These are phyloP conservation scores for Nibea coibor DNA, from an alignment of 2,113 vertebrate genomes.

Conservation along the genomic window DNA sequence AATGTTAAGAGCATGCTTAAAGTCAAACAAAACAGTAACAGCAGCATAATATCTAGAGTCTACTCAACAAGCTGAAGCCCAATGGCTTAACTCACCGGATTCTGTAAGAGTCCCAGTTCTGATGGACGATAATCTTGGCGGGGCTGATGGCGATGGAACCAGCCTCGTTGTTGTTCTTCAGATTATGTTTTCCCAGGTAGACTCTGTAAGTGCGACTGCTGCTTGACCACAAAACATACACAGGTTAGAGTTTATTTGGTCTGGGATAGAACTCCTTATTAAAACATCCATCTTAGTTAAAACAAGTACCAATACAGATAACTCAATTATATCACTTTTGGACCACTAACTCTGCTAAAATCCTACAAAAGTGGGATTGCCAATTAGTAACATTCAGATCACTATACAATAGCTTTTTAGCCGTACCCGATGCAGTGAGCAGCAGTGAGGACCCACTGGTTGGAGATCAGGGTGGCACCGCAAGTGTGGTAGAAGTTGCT, in stretches of 20 bases:
- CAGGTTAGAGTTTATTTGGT: not conserved
- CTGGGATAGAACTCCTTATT: not conserved
- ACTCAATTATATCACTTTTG: not conserved
- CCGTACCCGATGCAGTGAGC: slow-evolving; percentile 91
- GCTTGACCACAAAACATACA: slow-evolving; percentile 29
- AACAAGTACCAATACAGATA: not conserved
- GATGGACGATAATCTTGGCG: slow-evolving; percentile 82
- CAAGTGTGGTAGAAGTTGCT: slow-evolving; percentile 86
- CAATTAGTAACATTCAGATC: not conserved
- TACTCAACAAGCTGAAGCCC: not conserved
- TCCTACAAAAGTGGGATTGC: no score
- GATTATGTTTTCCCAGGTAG: slow-evolving; percentile 86
- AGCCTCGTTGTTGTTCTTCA: slow-evolving; percentile 68
- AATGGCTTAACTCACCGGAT: slow-evolving; percentile 73
- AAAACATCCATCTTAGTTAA: not conserved
- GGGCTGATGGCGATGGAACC: slow-evolving; percentile 82
- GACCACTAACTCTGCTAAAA: not conserved
- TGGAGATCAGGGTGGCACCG: slow-evolving; percentile 86
- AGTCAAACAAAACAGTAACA: not conserved
- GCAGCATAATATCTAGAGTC: not conserved
- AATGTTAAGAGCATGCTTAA: not conserved
- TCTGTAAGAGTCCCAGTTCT: slow-evolving; percentile 83
- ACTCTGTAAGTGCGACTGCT: slow-evolving; percentile 86
- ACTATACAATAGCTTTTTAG: not conserved
- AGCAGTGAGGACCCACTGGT: slow-evolving; percentile 88